Conservation (phyloP, 1,140 invertebrate genomes). For the roundworm (Caenorhabditis elegans) region DNA sequence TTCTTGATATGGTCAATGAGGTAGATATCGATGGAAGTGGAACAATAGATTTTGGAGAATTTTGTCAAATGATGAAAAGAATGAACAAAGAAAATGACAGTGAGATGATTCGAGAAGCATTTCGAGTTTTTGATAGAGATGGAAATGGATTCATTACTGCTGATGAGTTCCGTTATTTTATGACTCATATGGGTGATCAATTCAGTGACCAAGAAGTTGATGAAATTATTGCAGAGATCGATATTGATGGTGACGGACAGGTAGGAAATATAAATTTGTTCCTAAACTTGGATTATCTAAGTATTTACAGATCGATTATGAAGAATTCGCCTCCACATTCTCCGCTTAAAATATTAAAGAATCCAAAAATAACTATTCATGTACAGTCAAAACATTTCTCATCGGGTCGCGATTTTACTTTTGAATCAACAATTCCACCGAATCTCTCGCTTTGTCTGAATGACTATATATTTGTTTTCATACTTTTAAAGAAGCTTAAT, state of each 20-base stretch:
- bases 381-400: neutral
- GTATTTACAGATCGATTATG: slow-evolving; percentile 62
- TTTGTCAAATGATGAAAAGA: slow-evolving; percentile 67
- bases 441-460: neutral
- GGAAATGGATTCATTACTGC: slow-evolving; percentile 66
- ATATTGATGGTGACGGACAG: slow-evolving; percentile 67
- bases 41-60: slow-evolving; percentile 65
- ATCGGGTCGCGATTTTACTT: slow-evolving; percentile 14
- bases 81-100: slow-evolving; percentile 66
- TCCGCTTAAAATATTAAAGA: neutral
- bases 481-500: neutral
- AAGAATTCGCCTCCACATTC: slow-evolving; percentile 66
- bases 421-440: neutral
- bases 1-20: slow-evolving; percentile 66
- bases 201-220: slow-evolving; percentile 66
- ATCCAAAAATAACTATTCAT: neutral
- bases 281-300: neutral
- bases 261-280: slow-evolving; percentile 33
- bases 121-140: slow-evolving; percentile 64
- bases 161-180: slow-evolving; percentile 65
- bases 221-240: slow-evolving; percentile 65
- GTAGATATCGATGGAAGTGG: slow-evolving; percentile 64
- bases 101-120: slow-evolving; percentile 66
- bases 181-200: slow-evolving; percentile 67
- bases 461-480: too few relatives aligned